These are phyloP conservation scores for Hesperophylax magnus DNA, from an alignment of 1,140 invertebrate species.

Conservation along the genomic window DNA sequence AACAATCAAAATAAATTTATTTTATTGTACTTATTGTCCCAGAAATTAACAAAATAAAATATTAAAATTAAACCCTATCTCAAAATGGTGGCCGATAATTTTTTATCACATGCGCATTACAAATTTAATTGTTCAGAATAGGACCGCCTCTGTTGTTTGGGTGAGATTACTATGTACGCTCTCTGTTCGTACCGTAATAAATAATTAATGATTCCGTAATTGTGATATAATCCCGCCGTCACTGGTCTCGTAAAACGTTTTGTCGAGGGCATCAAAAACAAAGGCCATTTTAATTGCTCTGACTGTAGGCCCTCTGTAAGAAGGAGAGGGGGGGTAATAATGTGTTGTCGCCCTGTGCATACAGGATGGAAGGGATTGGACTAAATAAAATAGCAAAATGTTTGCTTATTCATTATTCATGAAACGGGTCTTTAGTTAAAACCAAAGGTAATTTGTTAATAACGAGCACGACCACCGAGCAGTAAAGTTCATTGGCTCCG, in stretches of 20 bases:
- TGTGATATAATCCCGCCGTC: conserved; percentile 25
- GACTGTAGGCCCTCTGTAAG: background rate
- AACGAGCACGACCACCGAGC: no score
- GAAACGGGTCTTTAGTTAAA: no score
- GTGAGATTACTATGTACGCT: background rate
- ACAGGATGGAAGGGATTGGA: background rate
- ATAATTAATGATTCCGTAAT: conserved; percentile 32
- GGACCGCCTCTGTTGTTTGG: no score
- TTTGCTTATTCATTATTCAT: no score
- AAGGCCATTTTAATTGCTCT: conserved; percentile 55
- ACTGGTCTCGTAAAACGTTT: conserved; percentile 45
- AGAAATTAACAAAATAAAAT: background rate
- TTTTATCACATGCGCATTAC: no score
- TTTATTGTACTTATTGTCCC: background rate
- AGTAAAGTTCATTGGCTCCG: no score
- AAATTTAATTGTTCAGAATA: no score
- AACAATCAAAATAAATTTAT: background rate
- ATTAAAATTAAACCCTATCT: no score
- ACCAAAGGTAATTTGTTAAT: no score
- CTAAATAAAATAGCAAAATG: background rate
- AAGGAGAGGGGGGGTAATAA: background rate
- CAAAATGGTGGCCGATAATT: no score
- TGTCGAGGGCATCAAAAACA: conserved; percentile 53
- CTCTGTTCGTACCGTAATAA: background rate
- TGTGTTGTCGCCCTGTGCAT: background rate